Evolutionary conservation across 2,888 invertebrate species (phyloP).

Genomic region (Apodemia hepburni): DNA sequence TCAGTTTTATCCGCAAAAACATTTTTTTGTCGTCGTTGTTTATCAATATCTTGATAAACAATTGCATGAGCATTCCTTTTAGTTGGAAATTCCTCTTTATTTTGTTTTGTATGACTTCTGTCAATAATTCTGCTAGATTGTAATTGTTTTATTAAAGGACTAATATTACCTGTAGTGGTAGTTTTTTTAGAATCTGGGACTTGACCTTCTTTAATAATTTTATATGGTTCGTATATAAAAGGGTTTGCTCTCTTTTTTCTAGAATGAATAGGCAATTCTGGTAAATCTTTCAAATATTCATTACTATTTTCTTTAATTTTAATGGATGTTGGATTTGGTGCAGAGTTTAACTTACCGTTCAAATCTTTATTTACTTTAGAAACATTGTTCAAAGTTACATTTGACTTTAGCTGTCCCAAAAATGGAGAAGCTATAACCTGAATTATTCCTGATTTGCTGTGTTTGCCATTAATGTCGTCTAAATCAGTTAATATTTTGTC

Average conservation of each 20-base stretch:
- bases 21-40: slow-evolving; percentile 50
- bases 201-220: slow-evolving; percentile 66
- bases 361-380: neutral
- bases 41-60: slow-evolving; percentile 60
- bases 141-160: slow-evolving; percentile 66
- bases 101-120: slow-evolving; percentile 45
- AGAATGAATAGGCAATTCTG: neutral
- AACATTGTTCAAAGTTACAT: neutral
- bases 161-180: slow-evolving; percentile 56
- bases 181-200: slow-evolving; percentile 63
- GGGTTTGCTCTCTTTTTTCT: slow-evolving; percentile 54
- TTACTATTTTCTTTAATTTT: neutral
- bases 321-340: neutral
- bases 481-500: slow-evolving; percentile 23
- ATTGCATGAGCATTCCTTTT: slow-evolving; percentile 46
- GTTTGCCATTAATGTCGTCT: slow-evolving; percentile 21
- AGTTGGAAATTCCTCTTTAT: slow-evolving; percentile 44
- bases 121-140: slow-evolving; percentile 62
- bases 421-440: neutral
- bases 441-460: neutral
- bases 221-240: slow-evolving; percentile 72
- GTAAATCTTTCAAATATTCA: neutral
- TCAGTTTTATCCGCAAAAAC: slow-evolving; percentile 32
- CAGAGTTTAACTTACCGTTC: neutral
- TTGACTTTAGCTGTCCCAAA: neutral